phyloP scores from a whole-genome alignment of 2,113 vertebrate species.

The Rhinoptilus africanus region DNA sequence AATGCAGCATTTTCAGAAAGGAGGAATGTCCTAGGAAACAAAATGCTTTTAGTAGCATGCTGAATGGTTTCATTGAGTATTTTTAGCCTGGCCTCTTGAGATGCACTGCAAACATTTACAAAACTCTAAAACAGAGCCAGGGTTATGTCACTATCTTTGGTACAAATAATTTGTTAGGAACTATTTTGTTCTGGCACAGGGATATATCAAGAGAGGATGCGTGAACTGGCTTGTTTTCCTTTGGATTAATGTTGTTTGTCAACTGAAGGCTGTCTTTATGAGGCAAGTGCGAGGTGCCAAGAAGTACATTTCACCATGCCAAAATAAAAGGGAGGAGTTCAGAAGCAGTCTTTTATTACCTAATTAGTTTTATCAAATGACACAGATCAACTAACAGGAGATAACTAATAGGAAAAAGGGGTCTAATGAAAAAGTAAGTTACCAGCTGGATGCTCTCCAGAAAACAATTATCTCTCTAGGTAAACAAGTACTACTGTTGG shows the following conservation, averaged over 20 bases:
- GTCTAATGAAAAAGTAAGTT: slow-evolving; percentile 46
- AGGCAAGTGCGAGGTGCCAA: slow-evolving; percentile 15
- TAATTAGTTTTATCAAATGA: slow-evolving; percentile 66
- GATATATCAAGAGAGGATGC: slow-evolving; percentile 28
- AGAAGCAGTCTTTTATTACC: slow-evolving; percentile 48
- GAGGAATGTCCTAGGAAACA: slow-evolving; percentile 39
- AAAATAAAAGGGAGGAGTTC: slow-evolving; percentile 59
- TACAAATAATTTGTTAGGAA: slow-evolving; percentile 60
- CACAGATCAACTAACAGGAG: slow-evolving; percentile 49
- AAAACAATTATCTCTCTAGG: slow-evolving; percentile 42
- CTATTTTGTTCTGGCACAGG: slow-evolving; percentile 44
- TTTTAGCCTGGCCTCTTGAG: slow-evolving; percentile 50
- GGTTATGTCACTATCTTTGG: slow-evolving; percentile 51
- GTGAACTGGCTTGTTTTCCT: slow-evolving; percentile 50
- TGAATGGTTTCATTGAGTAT: slow-evolving; percentile 65
- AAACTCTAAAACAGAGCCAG: slow-evolving; percentile 36
- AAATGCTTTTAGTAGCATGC: slow-evolving; percentile 45
- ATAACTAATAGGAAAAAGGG: slow-evolving; percentile 53
- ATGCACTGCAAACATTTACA: slow-evolving; percentile 57
- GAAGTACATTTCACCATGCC: slow-evolving; percentile 35
- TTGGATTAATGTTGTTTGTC: slow-evolving; percentile 49
- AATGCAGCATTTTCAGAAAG: slow-evolving; percentile 20
- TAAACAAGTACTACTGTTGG: slow-evolving; percentile 47
- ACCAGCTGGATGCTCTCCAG: slow-evolving; percentile 46
- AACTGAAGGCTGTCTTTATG: slow-evolving; percentile 41